Conservation (phyloP, 64 coral and sea anemone genomes). For the Porites australiensis region DNA sequence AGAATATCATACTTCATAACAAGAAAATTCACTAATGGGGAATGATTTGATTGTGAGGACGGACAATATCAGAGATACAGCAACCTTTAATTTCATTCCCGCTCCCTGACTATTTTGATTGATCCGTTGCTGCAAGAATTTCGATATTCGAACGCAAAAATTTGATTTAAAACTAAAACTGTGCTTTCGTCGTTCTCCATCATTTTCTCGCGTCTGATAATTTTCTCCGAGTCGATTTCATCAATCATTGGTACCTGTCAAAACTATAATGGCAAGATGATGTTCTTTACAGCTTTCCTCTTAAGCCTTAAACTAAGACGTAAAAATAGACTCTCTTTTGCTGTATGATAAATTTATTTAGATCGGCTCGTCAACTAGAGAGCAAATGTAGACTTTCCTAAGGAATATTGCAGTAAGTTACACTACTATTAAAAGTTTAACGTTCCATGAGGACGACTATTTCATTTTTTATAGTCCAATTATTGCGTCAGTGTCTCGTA, state of each 20-base stretch:
- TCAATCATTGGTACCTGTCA: slow-evolving; percentile 18
- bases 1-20: slow-evolving; percentile 38
- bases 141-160: not conserved
- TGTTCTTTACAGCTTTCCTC: no score
- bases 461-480: no score
- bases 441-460: no score
- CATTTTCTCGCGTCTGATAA: not conserved
- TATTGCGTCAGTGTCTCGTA: no score
- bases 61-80: not conserved
- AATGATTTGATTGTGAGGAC: not conserved
- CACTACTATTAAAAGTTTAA: no score
- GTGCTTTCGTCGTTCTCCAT: no score
- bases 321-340: no score
- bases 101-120: not conserved
- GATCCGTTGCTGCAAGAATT: not conserved
- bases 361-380: no score
- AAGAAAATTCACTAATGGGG: slow-evolving; percentile 38
- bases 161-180: not conserved
- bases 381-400: no score
- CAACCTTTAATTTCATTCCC: not conserved
- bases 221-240: not conserved
- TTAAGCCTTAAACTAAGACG: no score
- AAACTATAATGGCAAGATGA: not conserved
- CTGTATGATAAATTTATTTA: no score
- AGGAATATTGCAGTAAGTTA: no score